Base-by-base conservation (phyloP, 2,888 invertebrate species). In the Tetranychus truncatus region DNA sequence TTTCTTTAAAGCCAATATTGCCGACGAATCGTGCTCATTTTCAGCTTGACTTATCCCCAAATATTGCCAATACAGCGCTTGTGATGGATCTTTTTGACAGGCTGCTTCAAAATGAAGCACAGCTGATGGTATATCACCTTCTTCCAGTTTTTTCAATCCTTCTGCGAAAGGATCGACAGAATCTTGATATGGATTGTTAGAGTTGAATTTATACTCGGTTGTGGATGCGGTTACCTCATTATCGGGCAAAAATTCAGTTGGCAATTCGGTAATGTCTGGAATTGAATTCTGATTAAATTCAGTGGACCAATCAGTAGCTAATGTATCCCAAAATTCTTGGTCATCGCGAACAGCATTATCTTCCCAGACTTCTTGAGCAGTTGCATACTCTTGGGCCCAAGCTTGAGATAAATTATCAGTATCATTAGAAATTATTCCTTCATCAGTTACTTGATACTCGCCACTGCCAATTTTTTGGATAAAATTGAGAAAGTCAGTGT, bases 31-130 rank as follows among this genome's bases (percentile, higher is more conserved):
- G 84, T 89, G 95, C 85, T 99, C 99, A 85, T 99, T 99, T 85
- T 97, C 95, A 66, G 97, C 94, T 83, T 96, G 95, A 46, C 94
- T 91, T 74, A 89, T 90, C 11, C 95, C 95, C 72, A 95, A 84
- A 65, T 90, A 84, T 77, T 90, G 88, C 95, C 95, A 95, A 1
- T 89, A 81, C 83, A 92, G 89, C 0, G 87, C 85, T 80, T 90
- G 89, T 74, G 88, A 86, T 1, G 90, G 88, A 73, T 90, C 86
- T 81, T 92, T 89, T 81, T 91, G 89, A 4, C 89, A 93, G 11
- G 96, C 95, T 74, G 93, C 92, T 84, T 99, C 99, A 84, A 99
- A 97, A 81, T 95, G 91, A 45, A 97, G 84, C 0, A 95, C 95
- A 20, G 99, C 97, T 79, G 93, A 91, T 46, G 96, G 93, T 78